A percentile compares a stretch with the other conserved stretches of the same genome.
Conservation (phyloP, 2,113 vertebrate genomes). For the Xyrauchen texanus region DNA sequence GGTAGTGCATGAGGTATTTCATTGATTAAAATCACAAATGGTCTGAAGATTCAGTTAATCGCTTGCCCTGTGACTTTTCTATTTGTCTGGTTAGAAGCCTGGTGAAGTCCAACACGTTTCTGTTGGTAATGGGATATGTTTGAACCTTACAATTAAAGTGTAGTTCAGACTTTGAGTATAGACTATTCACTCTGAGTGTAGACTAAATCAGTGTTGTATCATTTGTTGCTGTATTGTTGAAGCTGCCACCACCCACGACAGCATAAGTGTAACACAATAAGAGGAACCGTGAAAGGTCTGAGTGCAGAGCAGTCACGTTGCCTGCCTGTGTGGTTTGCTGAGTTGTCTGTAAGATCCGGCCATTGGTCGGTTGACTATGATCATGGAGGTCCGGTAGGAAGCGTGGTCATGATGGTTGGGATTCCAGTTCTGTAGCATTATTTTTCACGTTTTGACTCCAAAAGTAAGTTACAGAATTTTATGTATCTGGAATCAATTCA, state of each 20-base stretch:
- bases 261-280: constrained; percentile 33
- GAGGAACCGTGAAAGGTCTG: constrained; percentile 1
- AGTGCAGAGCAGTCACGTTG: constrained; percentile 16
- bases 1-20: constrained; percentile 32
- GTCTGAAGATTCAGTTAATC: constrained; percentile 31
- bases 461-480: neutral
- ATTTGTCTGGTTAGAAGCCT: neutral
- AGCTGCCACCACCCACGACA: constrained; percentile 28
- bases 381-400: constrained; percentile 25
- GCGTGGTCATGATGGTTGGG: constrained; percentile 14
- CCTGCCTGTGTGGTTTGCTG: constrained; percentile 32
- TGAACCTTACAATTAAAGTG: neutral
- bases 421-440: constrained; percentile 37
- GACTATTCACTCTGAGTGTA: neutral
- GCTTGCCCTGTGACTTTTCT: constrained; percentile 15
- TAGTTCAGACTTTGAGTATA: neutral
- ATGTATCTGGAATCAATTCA: neutral
- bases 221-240: constrained; percentile 7
- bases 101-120: neutral
- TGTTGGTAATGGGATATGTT: constrained; percentile 6
- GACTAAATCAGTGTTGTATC: neutral
- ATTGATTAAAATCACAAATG: constrained; percentile 62
- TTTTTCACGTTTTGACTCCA: neutral
- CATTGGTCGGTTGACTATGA: neutral
- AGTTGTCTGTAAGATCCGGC: constrained; percentile 35